Conservation (phyloP, 2,113 vertebrate genomes). For the Cyprinus carpio region DNA sequence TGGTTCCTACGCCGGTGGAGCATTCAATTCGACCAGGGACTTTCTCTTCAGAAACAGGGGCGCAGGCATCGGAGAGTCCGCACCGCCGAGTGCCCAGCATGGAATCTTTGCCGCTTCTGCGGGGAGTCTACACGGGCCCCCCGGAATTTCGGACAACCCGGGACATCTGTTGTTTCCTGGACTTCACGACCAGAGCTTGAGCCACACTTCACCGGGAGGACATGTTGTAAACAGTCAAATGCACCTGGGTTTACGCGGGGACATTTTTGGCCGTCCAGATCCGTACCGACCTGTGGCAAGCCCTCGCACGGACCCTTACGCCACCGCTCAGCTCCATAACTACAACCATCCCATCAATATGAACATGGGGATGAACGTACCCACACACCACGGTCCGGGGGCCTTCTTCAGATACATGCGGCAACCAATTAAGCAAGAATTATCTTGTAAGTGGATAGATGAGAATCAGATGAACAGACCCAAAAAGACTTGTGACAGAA, state of each 20-base stretch:
- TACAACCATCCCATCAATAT: conserved; percentile 95
- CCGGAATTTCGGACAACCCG: conserved; percentile 87
- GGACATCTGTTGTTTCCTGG: conserved; percentile 95
- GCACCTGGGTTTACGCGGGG: conserved; percentile 93
- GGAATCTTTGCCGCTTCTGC: conserved; percentile 86
- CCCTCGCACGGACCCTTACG: conserved; percentile 91
- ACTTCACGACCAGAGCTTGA: conserved; percentile 92
- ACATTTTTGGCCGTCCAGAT: conserved; percentile 92
- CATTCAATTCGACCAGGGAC: conserved; percentile 95
- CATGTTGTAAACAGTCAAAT: conserved; percentile 94
- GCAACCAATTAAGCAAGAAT: conserved; percentile 97
- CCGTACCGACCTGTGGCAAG: conserved; percentile 91
- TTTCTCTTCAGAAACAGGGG: conserved; percentile 96
- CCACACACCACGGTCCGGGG: conserved; percentile 89
- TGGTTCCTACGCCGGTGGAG: conserved; percentile 87
- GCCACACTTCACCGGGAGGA: conserved; percentile 87
- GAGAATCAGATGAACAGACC: conserved; percentile 89
- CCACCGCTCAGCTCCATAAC: conserved; percentile 87
- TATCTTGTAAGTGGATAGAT: conserved; percentile 98
- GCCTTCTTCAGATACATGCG: conserved; percentile 98
- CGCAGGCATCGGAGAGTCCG: conserved; percentile 81
- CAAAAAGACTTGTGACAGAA: conserved; percentile 96
- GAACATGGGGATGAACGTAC: conserved; percentile 97
- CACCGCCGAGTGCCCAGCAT: conserved; percentile 82
- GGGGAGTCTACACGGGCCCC: conserved; percentile 85